Base-by-base conservation (phyloP, 53 echinoderm and acorn worm genomes). In the Crossaster papposus region DNA sequence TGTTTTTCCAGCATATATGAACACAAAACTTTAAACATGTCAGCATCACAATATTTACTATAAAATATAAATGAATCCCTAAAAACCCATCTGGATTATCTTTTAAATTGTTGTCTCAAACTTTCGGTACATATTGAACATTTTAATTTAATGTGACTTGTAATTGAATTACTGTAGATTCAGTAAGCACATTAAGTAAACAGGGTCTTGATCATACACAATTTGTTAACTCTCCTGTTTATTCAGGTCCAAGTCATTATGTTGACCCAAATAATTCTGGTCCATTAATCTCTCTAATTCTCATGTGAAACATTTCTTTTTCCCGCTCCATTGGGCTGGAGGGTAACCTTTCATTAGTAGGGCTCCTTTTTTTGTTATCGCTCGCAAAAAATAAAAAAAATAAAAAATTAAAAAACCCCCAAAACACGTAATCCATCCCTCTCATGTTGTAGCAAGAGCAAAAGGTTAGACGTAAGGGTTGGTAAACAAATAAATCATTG, bases 401-500 rank as follows among this genome's bases (percentile, higher is more conserved):
- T n/a, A n/a, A n/a, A n/a, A n/a, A n/a, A n/a, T n/a, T n/a, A n/a
- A n/a, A n/a, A n/a, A n/a, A n/a, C n/a, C n/a, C n/a, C n/a, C n/a
- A n/a, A n/a, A n/a, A n/a, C n/a, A n/a, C n/a, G 75, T 74, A 28
- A 58, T 12, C 68, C 4, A 68, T 26, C 68, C 22, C 11, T 74
- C 35, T 74, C 36, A 35, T 51, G 78, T 78, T 44, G n/a, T 28
- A 22, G 7, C 28, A 30, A 51, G 30, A 44, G 20, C 78, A 51
- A 51, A n/a, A 78, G 78, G 78, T 44, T 51, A 51, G 30, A 51
- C 78, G 20, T 78, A 14, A 10, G 58, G 80, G 54, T 58, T 14
- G 58, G 58, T 80, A 80, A 80, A 80, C 80, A 80, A 55, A 80
- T 80, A 80, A 80, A 80, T 80, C 80, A 80, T 31, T 17, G 18